phyloP scores from a whole-genome alignment of 2,113 vertebrate species.

The Opisthocomus hoazin region DNA sequence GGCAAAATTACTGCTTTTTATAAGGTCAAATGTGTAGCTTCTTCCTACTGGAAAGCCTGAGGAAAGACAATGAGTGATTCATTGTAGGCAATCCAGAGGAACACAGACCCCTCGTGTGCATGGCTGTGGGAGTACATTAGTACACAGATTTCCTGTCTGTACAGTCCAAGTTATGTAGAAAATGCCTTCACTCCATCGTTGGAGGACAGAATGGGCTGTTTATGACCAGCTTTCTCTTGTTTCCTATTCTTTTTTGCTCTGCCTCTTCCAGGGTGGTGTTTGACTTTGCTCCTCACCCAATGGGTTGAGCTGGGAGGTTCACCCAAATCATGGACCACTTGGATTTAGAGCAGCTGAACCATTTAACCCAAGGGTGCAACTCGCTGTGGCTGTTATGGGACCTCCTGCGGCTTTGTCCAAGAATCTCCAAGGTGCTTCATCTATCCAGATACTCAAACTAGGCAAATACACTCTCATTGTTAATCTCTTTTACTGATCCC shows the following conservation, averaged over 20 bases:
- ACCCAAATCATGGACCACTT: background rate
- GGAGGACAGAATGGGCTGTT: background rate
- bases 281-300: background rate
- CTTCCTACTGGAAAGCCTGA: conserved; percentile 48
- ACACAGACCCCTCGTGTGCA: background rate
- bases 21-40: conserved; percentile 54
- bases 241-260: background rate
- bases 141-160: background rate
- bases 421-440: background rate
- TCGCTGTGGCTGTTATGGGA: background rate
- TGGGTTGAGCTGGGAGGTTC: background rate
- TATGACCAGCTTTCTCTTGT: background rate
- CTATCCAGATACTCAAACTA: background rate
- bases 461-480: background rate
- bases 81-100: background rate
- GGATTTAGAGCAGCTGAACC: background rate
- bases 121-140: conserved; percentile 5
- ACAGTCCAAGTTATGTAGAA: conserved; percentile 18
- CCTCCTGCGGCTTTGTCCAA: background rate
- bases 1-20: conserved; percentile 18
- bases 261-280: background rate
- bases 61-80: conserved; percentile 41
- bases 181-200: background rate
- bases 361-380: background rate
- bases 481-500: background rate